Conservation (phyloP, 2,113 vertebrate species). For the Pagrus major region DNA sequence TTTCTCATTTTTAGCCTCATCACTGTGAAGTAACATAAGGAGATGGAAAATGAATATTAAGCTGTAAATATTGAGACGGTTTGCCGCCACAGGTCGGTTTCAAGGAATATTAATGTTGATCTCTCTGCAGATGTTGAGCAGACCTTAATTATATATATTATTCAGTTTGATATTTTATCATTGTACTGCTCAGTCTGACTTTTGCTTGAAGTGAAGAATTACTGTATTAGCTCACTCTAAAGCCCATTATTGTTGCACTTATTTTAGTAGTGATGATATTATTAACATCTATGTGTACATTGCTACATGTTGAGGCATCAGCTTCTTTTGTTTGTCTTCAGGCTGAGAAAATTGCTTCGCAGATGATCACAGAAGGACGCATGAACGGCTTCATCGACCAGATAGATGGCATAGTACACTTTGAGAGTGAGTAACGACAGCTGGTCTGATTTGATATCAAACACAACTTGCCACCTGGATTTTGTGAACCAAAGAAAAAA, state of each 20-base stretch:
- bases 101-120: too few relatives aligned
- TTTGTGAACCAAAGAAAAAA: background rate
- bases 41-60: background rate
- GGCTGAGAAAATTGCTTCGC: constrained; percentile 99
- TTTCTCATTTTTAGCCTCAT: background rate
- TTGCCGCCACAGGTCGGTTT: background rate
- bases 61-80: background rate
- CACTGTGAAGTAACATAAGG: background rate
- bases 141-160: too few relatives aligned
- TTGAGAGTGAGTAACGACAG: constrained; percentile 92
- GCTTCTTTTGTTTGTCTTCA: constrained; percentile 60
- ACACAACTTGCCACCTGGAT: background rate
- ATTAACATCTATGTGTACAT: background rate
- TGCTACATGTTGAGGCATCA: too few relatives aligned
- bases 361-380: constrained; percentile 99
- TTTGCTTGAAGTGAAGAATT: background rate
- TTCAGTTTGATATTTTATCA: too few relatives aligned
- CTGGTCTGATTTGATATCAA: background rate
- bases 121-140: too few relatives aligned
- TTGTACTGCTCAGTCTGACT: background rate
- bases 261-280: background rate
- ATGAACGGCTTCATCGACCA: constrained; percentile 99
- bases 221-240: too few relatives aligned
- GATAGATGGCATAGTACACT: constrained; percentile 98
- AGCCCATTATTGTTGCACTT: too few relatives aligned